phyloP scores from a whole-genome alignment of 2,888 invertebrate genomes.

The Agrotis exclamationis region DNA sequence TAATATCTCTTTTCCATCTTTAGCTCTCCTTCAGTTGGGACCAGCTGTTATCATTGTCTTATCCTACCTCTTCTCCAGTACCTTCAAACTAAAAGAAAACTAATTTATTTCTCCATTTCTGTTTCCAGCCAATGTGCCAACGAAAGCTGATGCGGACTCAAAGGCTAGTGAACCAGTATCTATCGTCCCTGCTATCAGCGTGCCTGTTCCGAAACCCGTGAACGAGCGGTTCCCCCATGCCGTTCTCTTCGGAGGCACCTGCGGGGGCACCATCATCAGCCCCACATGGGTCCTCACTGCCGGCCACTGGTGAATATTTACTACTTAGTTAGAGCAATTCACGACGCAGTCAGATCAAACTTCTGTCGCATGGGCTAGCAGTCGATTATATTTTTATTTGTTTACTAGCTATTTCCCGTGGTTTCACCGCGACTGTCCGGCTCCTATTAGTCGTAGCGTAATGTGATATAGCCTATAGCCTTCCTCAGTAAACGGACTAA shows the following conservation, averaged over 20 bases:
- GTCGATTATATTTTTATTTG: background rate
- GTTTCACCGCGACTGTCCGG: too few relatives aligned
- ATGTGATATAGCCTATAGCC: too few relatives aligned
- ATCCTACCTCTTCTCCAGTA: background rate
- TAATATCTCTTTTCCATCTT: too few relatives aligned
- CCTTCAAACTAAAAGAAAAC: background rate
- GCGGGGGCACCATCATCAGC: slow-evolving; percentile 86
- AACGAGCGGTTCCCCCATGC: slow-evolving; percentile 80
- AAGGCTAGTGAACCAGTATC: background rate
- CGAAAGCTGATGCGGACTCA: slow-evolving; percentile 30
- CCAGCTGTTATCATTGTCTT: too few relatives aligned
- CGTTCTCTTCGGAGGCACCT: slow-evolving; percentile 84
- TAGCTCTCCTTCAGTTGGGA: too few relatives aligned
- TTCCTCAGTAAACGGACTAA: too few relatives aligned
- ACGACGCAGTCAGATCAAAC: background rate
- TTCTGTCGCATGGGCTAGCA: background rate
- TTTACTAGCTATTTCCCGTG: too few relatives aligned
- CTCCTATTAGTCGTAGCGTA: too few relatives aligned
- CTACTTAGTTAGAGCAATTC: background rate
- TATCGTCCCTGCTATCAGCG: background rate
- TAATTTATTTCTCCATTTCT: background rate
- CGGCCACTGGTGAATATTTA: slow-evolving; percentile 81
- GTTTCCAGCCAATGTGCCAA: slow-evolving; percentile 53
- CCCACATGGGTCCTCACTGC: slow-evolving; percentile 84
- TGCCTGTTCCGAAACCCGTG: slow-evolving; percentile 61